A percentile compares a stretch with the other conserved stretches of the same genome.
phyloP scores from a whole-genome alignment of 2,113 vertebrate species.

The Tretioscincus oriximinensis region DNA sequence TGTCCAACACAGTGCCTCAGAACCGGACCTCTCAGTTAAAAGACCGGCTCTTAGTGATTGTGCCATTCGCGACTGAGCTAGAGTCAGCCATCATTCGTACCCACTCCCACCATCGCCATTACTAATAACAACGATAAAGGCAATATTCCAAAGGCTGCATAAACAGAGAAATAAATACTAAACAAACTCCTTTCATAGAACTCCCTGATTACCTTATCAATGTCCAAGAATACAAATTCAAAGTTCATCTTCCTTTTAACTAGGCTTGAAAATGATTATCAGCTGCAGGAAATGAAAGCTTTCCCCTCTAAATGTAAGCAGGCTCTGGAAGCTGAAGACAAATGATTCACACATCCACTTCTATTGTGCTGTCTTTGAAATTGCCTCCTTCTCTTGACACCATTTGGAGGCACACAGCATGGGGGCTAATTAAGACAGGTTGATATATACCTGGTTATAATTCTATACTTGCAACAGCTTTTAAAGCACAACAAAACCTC shows the following conservation, averaged over 20 bases:
- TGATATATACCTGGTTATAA: conserved; percentile 55
- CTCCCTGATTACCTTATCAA: neutral
- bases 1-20: too few relatives aligned
- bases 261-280: conserved; percentile 60
- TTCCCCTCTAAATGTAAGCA: conserved; percentile 56
- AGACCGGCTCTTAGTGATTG: too few relatives aligned
- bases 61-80: too few relatives aligned
- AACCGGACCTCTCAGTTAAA: too few relatives aligned
- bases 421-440: conserved; percentile 58
- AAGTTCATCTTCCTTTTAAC: conserved; percentile 56
- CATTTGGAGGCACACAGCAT: conserved; percentile 59
- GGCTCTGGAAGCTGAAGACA: conserved; percentile 34
- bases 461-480: conserved; percentile 45
- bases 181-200: neutral
- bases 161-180: too few relatives aligned
- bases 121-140: too few relatives aligned
- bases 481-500: neutral
- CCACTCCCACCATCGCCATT: too few relatives aligned
- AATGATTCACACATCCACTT: conserved; percentile 45
- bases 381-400: conserved; percentile 53
- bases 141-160: too few relatives aligned
- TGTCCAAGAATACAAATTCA: conserved; percentile 43
- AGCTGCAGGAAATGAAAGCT: conserved; percentile 60
- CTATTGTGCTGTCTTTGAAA: neutral
- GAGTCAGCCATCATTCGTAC: too few relatives aligned